These are phyloP conservation scores for Drosophila colorata DNA, from an alignment of 2,888 invertebrate species.

Conservation along the genomic window DNA sequence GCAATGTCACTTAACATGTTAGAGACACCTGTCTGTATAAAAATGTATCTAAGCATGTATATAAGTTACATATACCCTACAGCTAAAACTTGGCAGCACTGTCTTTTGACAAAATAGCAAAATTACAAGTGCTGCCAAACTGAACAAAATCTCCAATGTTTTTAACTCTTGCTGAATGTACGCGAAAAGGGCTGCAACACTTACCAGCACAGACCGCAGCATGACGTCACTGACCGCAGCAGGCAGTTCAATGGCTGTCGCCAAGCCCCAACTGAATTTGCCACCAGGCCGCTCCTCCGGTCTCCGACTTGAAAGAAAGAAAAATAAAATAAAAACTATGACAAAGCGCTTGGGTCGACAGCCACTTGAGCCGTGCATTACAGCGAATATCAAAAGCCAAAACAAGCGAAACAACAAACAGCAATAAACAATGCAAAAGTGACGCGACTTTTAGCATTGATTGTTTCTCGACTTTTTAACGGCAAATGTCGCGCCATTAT, in stretches of 20 bases:
- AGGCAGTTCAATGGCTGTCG: conserved; percentile 39
- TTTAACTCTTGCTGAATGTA: not conserved
- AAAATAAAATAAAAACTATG: conserved; percentile 21
- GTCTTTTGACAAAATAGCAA: not conserved
- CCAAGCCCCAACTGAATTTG: not conserved
- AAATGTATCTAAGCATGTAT: not conserved
- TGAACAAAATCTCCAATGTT: not conserved
- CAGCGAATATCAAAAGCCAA: conserved; percentile 28
- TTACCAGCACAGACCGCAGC: conserved; percentile 4
- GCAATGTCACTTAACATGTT: not conserved
- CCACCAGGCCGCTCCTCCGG: not conserved
- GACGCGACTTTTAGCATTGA: conserved; percentile 46
- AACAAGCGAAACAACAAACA: conserved; percentile 15
- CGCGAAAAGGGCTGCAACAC: not conserved
- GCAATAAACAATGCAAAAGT: conserved; percentile 43
- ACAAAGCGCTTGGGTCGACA: conserved; percentile 36
- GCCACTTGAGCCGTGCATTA: conserved; percentile 47
- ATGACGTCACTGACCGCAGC: conserved; percentile 52
- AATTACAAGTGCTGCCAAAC: not conserved
- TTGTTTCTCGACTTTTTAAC: conserved; percentile 35
- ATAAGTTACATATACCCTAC: too few species aligned
- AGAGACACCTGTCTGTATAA: not conserved
- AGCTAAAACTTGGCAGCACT: too few species aligned
- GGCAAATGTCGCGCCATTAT: conserved; percentile 31
- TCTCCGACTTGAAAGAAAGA: not conserved